Evolutionary conservation across 2,113 vertebrate species (phyloP).

Genomic region (Dipodomys merriami): DNA sequence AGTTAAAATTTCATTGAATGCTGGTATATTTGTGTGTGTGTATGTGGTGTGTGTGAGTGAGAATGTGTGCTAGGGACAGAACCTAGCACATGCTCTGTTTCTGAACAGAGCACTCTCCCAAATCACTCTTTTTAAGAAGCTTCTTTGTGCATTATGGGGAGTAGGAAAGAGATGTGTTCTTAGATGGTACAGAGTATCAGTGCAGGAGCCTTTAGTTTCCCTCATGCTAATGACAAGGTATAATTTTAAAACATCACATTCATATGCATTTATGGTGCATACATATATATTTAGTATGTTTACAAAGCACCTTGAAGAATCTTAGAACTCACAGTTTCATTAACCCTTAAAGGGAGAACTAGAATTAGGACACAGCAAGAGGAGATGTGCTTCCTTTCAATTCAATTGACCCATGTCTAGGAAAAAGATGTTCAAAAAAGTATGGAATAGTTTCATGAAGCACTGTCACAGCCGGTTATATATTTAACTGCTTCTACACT

Average conservation of each 20-base stretch:
- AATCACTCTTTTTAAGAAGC: conserved; percentile 43
- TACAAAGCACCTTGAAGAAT: conserved; percentile 62
- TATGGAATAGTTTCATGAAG: conserved; percentile 54
- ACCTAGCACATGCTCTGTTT: neutral
- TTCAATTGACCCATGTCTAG: neutral
- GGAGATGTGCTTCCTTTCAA: conserved; percentile 20
- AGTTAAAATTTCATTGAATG: conserved; percentile 62
- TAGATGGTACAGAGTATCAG: conserved; percentile 67
- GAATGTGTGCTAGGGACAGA: neutral
- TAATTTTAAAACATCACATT: conserved; percentile 71
- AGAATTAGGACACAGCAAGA: neutral
- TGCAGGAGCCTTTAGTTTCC: conserved; percentile 50
- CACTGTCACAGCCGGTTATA: conserved; percentile 18
- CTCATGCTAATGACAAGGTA: conserved; percentile 51
- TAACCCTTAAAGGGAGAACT: conserved; percentile 60
- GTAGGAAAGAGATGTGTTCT: conserved; percentile 32
- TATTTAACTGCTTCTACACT: conserved; percentile 65
- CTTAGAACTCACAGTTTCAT: conserved; percentile 47
- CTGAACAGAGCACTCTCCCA: neutral
- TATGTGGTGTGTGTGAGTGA: too few relatives aligned
- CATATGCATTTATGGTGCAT: conserved; percentile 60
- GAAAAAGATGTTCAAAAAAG: conserved; percentile 49
- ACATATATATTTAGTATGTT: conserved; percentile 74
- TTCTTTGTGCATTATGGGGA: neutral
- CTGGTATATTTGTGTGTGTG: neutral